Evolutionary conservation across 1,140 invertebrate species (phyloP).

Genomic region (Drosophila sp.): DNA sequence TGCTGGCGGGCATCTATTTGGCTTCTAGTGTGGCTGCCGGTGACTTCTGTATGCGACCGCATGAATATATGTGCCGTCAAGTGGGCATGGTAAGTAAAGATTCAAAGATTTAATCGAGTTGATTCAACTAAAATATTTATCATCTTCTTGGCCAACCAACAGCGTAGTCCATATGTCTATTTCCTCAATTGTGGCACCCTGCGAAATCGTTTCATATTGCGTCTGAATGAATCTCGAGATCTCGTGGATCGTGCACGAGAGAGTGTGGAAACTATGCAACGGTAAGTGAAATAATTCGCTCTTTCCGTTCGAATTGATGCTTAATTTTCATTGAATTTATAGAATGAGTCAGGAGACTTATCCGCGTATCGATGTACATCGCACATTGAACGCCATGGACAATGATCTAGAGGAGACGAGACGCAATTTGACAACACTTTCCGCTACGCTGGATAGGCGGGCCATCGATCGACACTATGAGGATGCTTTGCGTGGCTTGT

Average conservation of each 20-base stretch:
- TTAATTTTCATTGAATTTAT: background rate
- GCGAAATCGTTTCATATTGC: conserved; percentile 80
- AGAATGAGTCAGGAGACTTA: conserved; percentile 81
- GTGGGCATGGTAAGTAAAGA: conserved; percentile 76
- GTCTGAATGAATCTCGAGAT: conserved; percentile 80
- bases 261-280: conserved; percentile 70
- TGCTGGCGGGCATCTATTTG: conserved; percentile 90
- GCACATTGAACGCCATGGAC: conserved; percentile 70
- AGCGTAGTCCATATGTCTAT: conserved; percentile 80
- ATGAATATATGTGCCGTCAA: conserved; percentile 83
- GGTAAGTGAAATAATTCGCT: conserved; percentile 44
- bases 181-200: conserved; percentile 81
- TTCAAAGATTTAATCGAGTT: background rate
- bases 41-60: conserved; percentile 89
- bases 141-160: conserved; percentile 11
- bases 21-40: conserved; percentile 89
- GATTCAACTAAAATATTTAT: background rate
- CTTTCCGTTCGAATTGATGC: too few relatives aligned
- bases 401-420: conserved; percentile 74
- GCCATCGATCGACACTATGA: conserved; percentile 88
- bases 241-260: conserved; percentile 79
- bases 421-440: conserved; percentile 83
- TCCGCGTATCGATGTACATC: conserved; percentile 76
- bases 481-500: conserved; percentile 87
- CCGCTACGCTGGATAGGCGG: conserved; percentile 88